Conservation (phyloP, 2,113 vertebrate genomes). For the Ailurus styani region DNA sequence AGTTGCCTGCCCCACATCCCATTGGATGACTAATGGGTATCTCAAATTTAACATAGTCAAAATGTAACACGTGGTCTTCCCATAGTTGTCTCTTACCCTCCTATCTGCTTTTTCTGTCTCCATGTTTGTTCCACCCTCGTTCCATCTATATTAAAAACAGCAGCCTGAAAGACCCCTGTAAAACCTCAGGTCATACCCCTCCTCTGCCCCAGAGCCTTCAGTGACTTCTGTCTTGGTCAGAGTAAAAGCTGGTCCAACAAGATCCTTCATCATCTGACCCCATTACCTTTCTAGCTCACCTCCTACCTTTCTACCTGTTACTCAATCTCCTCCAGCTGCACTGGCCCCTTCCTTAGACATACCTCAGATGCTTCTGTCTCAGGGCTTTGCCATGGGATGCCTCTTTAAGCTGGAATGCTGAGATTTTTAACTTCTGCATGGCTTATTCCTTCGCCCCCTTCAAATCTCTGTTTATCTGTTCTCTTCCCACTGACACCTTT, state of each 20-base stretch:
- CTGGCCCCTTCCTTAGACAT: background rate
- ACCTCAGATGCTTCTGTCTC: background rate
- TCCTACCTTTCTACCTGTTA: background rate
- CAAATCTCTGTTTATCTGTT: accelerated
- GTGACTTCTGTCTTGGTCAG: background rate
- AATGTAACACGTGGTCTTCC: background rate
- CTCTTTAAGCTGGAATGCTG: too few species aligned
- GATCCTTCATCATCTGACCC: background rate
- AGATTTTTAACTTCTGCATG: background rate
- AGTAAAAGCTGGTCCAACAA: background rate
- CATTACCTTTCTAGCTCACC: background rate
- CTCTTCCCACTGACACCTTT: background rate
- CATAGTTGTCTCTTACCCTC: background rate
- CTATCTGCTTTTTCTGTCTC: background rate
- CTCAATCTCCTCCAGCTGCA: accelerated
- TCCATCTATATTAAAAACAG: background rate
- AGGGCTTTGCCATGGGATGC: background rate
- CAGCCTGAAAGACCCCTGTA: background rate
- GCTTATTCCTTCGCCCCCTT: background rate
- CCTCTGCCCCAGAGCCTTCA: background rate
- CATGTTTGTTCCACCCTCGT: background rate
- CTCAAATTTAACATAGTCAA: background rate
- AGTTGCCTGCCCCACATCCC: background rate
- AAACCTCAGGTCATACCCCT: background rate
- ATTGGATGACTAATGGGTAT: background rate